Base-by-base conservation (phyloP, 1,140 invertebrate genomes). In the Zaprionus africanus region DNA sequence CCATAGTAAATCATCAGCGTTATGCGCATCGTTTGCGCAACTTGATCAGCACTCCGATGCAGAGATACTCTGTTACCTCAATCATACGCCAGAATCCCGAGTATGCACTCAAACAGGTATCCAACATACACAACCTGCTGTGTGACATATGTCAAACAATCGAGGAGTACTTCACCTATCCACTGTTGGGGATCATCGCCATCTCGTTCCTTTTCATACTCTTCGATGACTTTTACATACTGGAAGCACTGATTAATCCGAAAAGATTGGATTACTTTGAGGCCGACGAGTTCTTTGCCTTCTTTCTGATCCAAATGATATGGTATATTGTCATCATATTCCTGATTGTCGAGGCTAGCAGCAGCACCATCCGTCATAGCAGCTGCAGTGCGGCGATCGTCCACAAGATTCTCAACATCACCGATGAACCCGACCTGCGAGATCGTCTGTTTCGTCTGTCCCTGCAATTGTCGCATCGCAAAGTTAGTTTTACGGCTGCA, bases 91-190 rank as follows among this genome's bases (percentile, higher is more conserved):
- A 87, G n/a, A 92, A 90, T 63, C 91, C 91, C 0, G 79, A 91
- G 15, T 82, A 74, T 6, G 80, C 91, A 41, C 79, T 92, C 4
- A 90, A 90, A 34, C 82, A 92, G 66, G 87, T 92, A 28, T 82
- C 90, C 9, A 91, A 92, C 34, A 90, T 92, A 26, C 91, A 92
- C 57, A 92, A 92, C 66, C 62, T 92, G 1, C 72, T 92, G 1
- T 92, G 91, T 38, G 92, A 92, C 53, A 92, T 91, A 41, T 92
- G 92, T 36, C 76, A 84, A 15, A 91, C 85, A 7, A 92, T 92
- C 22, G 92, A 92, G 54, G 91, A 92, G 26, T 92, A 92, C 12
- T 92, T 92, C 9, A 91, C 88, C 0, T 92, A 92, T 78, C 91
- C 92, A 0, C 41, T 92, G 64, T 57, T 92, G 5, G 85, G 85